A percentile compares a stretch with the other conserved stretches of the same genome.
phyloP scores from a whole-genome alignment of 2,888 invertebrate genomes.

The Mythimna ferrago region DNA sequence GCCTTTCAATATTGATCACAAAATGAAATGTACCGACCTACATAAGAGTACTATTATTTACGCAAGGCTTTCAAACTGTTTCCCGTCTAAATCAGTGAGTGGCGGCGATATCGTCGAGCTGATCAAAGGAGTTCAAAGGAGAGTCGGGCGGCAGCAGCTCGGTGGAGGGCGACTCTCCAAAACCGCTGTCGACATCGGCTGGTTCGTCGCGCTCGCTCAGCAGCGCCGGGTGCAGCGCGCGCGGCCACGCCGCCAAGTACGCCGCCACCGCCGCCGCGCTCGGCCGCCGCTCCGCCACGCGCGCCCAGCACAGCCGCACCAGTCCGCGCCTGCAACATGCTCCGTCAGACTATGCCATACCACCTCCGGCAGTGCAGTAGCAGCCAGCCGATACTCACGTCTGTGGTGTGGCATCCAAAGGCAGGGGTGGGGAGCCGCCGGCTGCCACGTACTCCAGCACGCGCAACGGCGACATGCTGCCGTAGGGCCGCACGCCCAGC shows the following conservation, averaged over 20 bases:
- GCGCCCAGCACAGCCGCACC: slow-evolving; percentile 94
- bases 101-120: slow-evolving; percentile 13
- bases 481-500: slow-evolving; percentile 97
- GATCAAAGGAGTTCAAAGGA: slow-evolving; percentile 26
- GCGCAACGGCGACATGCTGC: slow-evolving; percentile 93
- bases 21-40: too few relatives aligned
- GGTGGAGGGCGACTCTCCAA: slow-evolving; percentile 64
- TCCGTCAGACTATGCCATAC: neutral
- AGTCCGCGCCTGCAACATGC: slow-evolving; percentile 84
- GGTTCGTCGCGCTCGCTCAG: slow-evolving; percentile 59
- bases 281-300: slow-evolving; percentile 92
- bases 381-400: slow-evolving; percentile 60
- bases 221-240: slow-evolving; percentile 74
- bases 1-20: too few relatives aligned
- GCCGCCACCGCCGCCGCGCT: slow-evolving; percentile 94
- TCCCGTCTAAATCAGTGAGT: slow-evolving; percentile 12
- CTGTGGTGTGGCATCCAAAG: slow-evolving; percentile 85
- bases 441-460: slow-evolving; percentile 91
- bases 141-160: slow-evolving; percentile 44
- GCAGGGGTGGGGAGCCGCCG: slow-evolving; percentile 92
- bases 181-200: slow-evolving; percentile 65
- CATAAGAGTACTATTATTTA: too few relatives aligned
- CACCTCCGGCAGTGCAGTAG: too few relatives aligned
- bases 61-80: neutral
- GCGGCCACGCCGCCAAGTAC: slow-evolving; percentile 93